Evolutionary conservation across 2,888 invertebrate species (phyloP).

Genomic region (Chydorus sphaericus): DNA sequence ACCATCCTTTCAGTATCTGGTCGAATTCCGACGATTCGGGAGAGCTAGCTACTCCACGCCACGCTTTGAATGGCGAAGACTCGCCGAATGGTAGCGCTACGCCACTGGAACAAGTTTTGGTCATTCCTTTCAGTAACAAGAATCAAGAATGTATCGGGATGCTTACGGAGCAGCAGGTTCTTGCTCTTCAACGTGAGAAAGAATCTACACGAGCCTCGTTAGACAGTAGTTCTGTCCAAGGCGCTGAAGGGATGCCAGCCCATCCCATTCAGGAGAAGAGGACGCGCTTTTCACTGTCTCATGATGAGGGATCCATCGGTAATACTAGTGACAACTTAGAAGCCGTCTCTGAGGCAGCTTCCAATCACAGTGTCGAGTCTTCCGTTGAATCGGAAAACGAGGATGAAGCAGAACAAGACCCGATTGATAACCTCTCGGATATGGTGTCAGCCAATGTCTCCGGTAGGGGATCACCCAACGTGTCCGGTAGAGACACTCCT

Average conservation of each 20-base stretch:
- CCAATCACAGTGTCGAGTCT: conserved; percentile 79
- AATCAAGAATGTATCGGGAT: conserved; percentile 48
- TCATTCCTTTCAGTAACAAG: conserved; percentile 47
- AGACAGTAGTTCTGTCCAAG: conserved; percentile 9
- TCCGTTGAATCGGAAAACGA: conserved; percentile 62
- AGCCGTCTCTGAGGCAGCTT: conserved; percentile 88
- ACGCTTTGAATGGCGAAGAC: not conserved
- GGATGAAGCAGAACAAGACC: conserved; percentile 59
- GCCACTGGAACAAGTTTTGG: conserved; percentile 37
- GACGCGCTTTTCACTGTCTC: conserved; percentile 60
- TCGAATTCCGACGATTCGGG: conserved; percentile 5
- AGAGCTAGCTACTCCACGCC: not conserved
- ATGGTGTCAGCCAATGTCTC: conserved; percentile 93
- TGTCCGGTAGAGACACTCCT: conserved; percentile 91
- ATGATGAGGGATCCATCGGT: conserved; percentile 81
- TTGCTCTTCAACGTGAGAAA: conserved; percentile 21
- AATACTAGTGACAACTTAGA: conserved; percentile 88
- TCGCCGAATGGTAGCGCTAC: not conserved
- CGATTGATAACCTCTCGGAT: conserved; percentile 84
- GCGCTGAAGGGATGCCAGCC: not conserved
- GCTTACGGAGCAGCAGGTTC: conserved; percentile 48
- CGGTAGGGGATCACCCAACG: conserved; percentile 83
- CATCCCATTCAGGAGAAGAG: conserved; percentile 29
- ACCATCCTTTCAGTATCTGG: not conserved
- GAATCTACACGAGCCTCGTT: conserved; percentile 9